These are phyloP conservation scores for Ciconia boyciana DNA, from an alignment of 2,113 vertebrate species.

Conservation along the genomic window DNA sequence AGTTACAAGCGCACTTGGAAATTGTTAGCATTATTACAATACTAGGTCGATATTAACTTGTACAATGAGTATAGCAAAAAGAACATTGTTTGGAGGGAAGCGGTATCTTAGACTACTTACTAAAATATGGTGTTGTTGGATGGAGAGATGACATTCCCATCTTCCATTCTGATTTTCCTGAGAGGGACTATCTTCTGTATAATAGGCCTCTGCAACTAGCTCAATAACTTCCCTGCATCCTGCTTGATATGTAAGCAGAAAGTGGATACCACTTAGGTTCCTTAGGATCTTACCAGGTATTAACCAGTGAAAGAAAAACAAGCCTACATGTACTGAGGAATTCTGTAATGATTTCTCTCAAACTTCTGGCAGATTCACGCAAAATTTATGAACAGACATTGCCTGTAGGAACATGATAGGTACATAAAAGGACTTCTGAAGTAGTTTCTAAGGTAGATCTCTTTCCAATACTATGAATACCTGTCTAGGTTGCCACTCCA, in stretches of 20 bases:
- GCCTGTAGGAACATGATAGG: not conserved
- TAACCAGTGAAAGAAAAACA: not conserved
- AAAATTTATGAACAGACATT: not conserved
- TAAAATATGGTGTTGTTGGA: not conserved
- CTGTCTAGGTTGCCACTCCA: not conserved
- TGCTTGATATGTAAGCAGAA: not conserved
- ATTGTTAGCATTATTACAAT: not conserved
- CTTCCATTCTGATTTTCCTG: not conserved
- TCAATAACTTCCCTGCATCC: not conserved
- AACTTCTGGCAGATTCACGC: not conserved
- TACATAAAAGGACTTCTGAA: not conserved
- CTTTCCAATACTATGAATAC: not conserved
- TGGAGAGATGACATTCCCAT: not conserved
- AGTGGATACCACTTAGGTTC: not conserved
- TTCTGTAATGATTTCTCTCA: not conserved
- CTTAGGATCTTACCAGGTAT: not conserved
- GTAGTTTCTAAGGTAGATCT: not conserved
- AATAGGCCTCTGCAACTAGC: not conserved
- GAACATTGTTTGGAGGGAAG: not conserved
- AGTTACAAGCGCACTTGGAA: not conserved
- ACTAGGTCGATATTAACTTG: not conserved
- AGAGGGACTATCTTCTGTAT: not conserved
- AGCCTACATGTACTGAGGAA: not conserved
- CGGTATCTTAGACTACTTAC: not conserved
- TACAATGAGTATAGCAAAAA: not conserved